phyloP scores from a whole-genome alignment of 2,888 invertebrate species.

The Noctua comes region DNA sequence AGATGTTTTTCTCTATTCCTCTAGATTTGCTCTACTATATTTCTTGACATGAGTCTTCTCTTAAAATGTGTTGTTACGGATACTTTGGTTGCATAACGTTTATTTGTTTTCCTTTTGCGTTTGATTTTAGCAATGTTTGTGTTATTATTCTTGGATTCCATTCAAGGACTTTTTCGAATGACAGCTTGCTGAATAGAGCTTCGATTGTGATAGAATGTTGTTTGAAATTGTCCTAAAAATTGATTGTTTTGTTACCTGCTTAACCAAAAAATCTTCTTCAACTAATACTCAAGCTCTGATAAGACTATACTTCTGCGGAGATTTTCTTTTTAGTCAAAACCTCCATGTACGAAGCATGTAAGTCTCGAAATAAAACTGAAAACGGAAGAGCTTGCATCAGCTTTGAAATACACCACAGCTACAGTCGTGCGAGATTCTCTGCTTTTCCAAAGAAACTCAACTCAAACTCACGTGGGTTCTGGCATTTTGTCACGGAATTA shows the following conservation, averaged over 20 bases:
- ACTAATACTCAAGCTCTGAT: background rate
- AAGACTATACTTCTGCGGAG: background rate
- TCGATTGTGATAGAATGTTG: background rate
- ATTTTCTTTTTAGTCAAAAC: background rate
- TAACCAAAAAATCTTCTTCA: background rate
- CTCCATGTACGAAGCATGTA: background rate
- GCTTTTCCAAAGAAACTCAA: conserved; percentile 20
- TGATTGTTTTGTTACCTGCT: no score
- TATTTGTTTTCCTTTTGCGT: conserved; percentile 6
- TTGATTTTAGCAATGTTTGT: background rate
- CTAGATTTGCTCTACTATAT: conserved; percentile 17
- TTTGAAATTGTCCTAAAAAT: background rate
- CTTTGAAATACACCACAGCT: background rate
- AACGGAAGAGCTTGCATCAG: conserved; percentile 3
- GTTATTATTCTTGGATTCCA: conserved; percentile 24
- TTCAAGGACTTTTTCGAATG: conserved; percentile 14
- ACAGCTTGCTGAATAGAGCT: background rate
- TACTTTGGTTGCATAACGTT: conserved; percentile 13
- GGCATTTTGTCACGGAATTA: conserved; percentile 31
- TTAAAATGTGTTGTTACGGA: conserved; percentile 8
- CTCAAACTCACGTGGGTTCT: conserved; percentile 6
- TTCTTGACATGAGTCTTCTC: conserved; percentile 40
- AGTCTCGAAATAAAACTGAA: conserved; percentile 16
- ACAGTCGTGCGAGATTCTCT: conserved; percentile 14
- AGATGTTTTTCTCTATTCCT: conserved; percentile 2